A percentile compares a stretch with the other conserved stretches of the same genome.
phyloP scores from a whole-genome alignment of 2,113 vertebrate species.

The Plecturocebus donacophilus region DNA sequence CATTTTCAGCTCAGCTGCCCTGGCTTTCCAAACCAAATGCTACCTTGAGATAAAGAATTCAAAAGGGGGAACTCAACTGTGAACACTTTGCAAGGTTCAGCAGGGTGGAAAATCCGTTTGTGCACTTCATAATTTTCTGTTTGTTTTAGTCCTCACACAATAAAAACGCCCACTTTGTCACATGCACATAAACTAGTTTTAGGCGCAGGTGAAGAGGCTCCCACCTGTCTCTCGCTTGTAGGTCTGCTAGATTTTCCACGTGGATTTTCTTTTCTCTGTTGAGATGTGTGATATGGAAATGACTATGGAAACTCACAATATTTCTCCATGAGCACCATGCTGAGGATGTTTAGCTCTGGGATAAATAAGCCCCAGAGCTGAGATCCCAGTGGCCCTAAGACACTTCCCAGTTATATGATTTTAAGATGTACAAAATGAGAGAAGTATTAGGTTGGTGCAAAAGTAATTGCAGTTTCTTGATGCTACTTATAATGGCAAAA shows the following conservation, averaged over 20 bases:
- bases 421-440: not conserved
- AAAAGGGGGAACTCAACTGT: conserved; percentile 66
- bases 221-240: not conserved
- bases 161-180: conserved; percentile 28
- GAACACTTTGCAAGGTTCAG: conserved; percentile 70
- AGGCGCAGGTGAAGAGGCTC: not conserved
- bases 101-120: conserved; percentile 68
- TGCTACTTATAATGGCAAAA: too few relatives aligned
- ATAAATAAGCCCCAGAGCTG: not conserved
- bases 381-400: not conserved
- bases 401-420: not conserved
- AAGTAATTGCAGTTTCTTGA: too few relatives aligned
- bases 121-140: conserved; percentile 74
- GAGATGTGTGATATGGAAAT: not conserved
- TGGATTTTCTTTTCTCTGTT: not conserved
- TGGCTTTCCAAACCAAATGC: conserved; percentile 69
- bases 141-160: conserved; percentile 67
- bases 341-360: not conserved
- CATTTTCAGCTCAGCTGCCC: conserved; percentile 34
- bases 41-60: conserved; percentile 77
- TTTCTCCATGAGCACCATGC: not conserved
- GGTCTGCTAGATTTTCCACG: not conserved
- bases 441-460: too few relatives aligned
- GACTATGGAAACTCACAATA: not conserved
- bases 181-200: not conserved